Conservation (phyloP, 2,888 invertebrate species). For the Xestia xanthographa region DNA sequence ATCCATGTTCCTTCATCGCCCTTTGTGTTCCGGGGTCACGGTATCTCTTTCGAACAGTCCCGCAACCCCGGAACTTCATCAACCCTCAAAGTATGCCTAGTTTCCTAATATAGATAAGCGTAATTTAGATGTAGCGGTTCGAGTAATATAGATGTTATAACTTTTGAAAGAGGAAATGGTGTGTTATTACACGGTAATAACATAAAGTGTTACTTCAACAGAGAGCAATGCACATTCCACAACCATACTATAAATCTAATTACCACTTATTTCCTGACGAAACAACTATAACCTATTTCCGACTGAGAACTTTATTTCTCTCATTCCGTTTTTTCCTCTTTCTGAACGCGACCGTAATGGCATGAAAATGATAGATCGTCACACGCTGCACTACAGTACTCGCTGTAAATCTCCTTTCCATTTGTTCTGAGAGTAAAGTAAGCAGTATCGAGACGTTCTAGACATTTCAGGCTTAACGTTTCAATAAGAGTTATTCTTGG, state of each 20-base stretch:
- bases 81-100: not conserved
- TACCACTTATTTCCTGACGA: conserved; percentile 15
- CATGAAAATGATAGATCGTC: conserved; percentile 50
- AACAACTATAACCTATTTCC: conserved; percentile 8
- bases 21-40: no score
- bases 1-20: no score
- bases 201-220: not conserved
- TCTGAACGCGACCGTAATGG: conserved; percentile 21
- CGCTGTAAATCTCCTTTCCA: conserved; percentile 36
- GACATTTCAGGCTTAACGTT: conserved; percentile 25
- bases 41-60: no score
- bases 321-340: conserved; percentile 12
- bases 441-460: conserved; percentile 40
- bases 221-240: not conserved
- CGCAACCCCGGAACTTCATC: no score
- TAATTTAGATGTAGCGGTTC: not conserved
- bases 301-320: conserved; percentile 25
- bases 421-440: conserved; percentile 32
- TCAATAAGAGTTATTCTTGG: conserved; percentile 10
- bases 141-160: not conserved
- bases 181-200: not conserved
- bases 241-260: conserved; percentile 26
- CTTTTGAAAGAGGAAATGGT: not conserved
- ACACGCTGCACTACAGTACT: conserved; percentile 15
- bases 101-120: not conserved